Evolutionary conservation across 2,888 invertebrate genomes (phyloP).

Genomic region (Anodontia alba): DNA sequence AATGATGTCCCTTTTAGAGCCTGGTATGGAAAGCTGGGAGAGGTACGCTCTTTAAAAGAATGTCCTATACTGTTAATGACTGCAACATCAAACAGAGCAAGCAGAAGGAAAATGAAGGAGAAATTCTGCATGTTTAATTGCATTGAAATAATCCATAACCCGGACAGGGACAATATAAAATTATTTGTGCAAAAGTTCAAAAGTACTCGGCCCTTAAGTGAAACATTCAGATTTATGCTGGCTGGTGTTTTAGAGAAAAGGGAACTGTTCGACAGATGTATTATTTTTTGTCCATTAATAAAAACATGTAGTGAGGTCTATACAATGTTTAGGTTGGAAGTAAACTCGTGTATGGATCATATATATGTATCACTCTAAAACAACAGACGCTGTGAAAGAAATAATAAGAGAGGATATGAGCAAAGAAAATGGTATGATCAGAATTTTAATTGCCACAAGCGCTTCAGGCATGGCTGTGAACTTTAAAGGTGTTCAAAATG

Average conservation of each 20-base stretch:
- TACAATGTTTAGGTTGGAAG: conserved; percentile 21
- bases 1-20: conserved; percentile 30
- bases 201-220: background rate
- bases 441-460: conserved; percentile 42
- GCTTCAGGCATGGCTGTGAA: conserved; percentile 46
- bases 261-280: conserved; percentile 19
- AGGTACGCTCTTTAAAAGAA: too few relatives aligned
- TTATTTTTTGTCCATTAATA: conserved; percentile 55
- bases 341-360: background rate
- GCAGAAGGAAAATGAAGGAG: too few relatives aligned
- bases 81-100: too few relatives aligned
- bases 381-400: conserved; percentile 44
- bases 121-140: too few relatives aligned
- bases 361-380: conserved; percentile 50
- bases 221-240: background rate
- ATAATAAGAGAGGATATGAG: conserved; percentile 40
- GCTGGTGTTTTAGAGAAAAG: conserved; percentile 2
- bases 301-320: conserved; percentile 39
- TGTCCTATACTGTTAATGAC: too few relatives aligned
- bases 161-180: conserved; percentile 41
- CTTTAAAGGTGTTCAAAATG: conserved; percentile 29
- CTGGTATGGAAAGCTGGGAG: conserved; percentile 50
- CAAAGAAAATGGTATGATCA: conserved; percentile 31
- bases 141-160: too few relatives aligned
- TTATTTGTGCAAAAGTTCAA: conserved; percentile 28